Percentiles rank a stretch among this genome's conserved stretches.
phyloP scores from a whole-genome alignment of 2,888 invertebrate genomes.

The Dermolepida albohirtum region DNA sequence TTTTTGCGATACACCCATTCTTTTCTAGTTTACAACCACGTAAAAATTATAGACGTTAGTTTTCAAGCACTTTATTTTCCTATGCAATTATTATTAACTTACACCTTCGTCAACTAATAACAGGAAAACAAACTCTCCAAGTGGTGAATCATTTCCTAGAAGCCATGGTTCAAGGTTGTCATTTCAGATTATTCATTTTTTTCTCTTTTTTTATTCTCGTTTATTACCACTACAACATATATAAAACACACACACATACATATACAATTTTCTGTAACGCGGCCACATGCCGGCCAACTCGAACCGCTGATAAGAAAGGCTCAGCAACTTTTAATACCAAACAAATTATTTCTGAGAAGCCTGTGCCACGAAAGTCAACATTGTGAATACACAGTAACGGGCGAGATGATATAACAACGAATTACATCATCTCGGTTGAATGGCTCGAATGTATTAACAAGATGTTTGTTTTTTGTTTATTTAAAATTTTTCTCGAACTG shows the following conservation, averaged over 20 bases:
- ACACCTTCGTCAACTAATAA: background rate
- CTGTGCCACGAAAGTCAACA: background rate
- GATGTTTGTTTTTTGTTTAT: background rate
- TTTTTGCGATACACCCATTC: no score
- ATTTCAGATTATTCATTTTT: background rate
- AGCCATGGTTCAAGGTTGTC: slow-evolving; percentile 6
- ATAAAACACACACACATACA: background rate
- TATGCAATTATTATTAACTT: no score
- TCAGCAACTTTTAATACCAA: slow-evolving; percentile 7
- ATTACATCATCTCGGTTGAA: slow-evolving; percentile 4
- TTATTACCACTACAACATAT: slow-evolving; percentile 4
- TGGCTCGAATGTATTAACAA: background rate
- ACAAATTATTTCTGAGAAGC: slow-evolving; percentile 10
- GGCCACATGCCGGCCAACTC: background rate
- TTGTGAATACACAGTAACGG: slow-evolving; percentile 7
- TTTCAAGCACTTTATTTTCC: no score
- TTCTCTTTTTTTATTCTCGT: background rate
- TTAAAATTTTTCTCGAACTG: background rate
- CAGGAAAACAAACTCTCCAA: background rate
- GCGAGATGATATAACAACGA: background rate
- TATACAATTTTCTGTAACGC: no score
- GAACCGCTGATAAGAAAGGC: background rate
- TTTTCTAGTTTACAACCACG: no score
- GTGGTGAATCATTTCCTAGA: slow-evolving; percentile 7
- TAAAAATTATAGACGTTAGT: no score